Percentiles rank a stretch among this genome's conserved stretches.
phyloP scores from a whole-genome alignment of 2,888 invertebrate genomes.

The Stenotaenia linearis region DNA sequence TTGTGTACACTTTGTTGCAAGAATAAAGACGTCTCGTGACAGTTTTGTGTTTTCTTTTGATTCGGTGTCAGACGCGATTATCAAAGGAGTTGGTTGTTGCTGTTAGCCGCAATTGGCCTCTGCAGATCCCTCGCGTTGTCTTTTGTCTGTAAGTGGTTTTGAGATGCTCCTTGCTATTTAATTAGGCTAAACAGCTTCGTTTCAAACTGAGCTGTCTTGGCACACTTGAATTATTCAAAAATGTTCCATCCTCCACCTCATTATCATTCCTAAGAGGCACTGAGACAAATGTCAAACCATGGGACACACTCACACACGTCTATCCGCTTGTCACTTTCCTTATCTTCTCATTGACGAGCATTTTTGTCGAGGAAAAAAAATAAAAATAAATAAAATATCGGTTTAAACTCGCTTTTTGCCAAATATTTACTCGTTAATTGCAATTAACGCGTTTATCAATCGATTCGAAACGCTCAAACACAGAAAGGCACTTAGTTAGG shows the following conservation, averaged over 20 bases:
- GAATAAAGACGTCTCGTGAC: too few species aligned
- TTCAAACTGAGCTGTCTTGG: slow-evolving; percentile 11
- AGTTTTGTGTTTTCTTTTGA: too few species aligned
- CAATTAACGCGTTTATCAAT: background rate
- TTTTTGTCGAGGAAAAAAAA: background rate
- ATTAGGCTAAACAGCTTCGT: slow-evolving; percentile 19
- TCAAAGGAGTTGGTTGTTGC: background rate
- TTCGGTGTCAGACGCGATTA: too few species aligned
- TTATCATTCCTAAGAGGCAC: slow-evolving; percentile 12
- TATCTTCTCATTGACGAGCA: background rate
- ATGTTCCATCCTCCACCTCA: slow-evolving; percentile 11
- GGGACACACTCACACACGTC: background rate
- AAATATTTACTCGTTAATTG: background rate
- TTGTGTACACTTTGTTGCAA: too few species aligned
- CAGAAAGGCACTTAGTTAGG: background rate
- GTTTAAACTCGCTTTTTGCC: background rate
- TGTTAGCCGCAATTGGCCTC: background rate
- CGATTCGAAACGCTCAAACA: background rate
- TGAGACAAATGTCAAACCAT: background rate
- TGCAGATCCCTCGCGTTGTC: slow-evolving; percentile 8
- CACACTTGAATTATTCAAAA: slow-evolving; percentile 7
- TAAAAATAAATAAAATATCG: background rate
- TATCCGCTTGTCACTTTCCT: background rate
- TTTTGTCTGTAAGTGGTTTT: slow-evolving; percentile 6
- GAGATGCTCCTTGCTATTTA: slow-evolving; percentile 9